Evolutionary conservation across 2,888 invertebrate species (phyloP).

Genomic region (Parasteatoda lunata): DNA sequence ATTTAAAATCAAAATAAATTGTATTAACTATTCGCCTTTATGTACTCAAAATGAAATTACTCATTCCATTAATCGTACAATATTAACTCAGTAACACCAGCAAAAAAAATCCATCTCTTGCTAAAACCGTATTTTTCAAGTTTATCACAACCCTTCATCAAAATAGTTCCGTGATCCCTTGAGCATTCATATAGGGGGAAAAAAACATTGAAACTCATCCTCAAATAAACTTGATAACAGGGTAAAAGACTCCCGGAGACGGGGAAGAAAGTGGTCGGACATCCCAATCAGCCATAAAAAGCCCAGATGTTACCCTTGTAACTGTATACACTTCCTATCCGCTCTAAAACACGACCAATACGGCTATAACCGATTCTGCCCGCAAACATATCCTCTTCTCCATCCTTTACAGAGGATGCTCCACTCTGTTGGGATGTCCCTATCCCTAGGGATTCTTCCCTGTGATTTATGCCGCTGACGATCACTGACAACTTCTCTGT

Average conservation of each 20-base stretch:
- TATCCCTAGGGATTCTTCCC: conserved; percentile 10
- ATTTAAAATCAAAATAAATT: no score
- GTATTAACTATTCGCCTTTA: no score
- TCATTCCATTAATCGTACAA: no score
- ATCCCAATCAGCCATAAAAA: conserved; percentile 16
- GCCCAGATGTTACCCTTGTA: conserved; percentile 31
- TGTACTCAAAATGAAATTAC: no score
- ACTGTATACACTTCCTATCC: conserved; percentile 31
- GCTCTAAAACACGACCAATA: not conserved
- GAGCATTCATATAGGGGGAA: not conserved
- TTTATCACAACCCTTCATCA: conserved; percentile 11
- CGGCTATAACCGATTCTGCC: not conserved
- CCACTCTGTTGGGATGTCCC: not conserved
- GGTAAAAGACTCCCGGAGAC: not conserved
- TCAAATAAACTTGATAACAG: conserved; percentile 24
- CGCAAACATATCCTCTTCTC: not conserved
- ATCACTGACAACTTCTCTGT: conserved; percentile 48
- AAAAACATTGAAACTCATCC: conserved; percentile 17
- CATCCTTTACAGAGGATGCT: not conserved
- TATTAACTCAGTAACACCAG: no score
- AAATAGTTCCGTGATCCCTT: not conserved
- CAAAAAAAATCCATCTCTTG: not conserved
- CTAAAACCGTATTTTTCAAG: not conserved
- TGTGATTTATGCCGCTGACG: conserved; percentile 48
- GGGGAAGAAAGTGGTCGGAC: not conserved